Conservation (phyloP, 1,140 invertebrate species). For the Coptotermes formosanus region DNA sequence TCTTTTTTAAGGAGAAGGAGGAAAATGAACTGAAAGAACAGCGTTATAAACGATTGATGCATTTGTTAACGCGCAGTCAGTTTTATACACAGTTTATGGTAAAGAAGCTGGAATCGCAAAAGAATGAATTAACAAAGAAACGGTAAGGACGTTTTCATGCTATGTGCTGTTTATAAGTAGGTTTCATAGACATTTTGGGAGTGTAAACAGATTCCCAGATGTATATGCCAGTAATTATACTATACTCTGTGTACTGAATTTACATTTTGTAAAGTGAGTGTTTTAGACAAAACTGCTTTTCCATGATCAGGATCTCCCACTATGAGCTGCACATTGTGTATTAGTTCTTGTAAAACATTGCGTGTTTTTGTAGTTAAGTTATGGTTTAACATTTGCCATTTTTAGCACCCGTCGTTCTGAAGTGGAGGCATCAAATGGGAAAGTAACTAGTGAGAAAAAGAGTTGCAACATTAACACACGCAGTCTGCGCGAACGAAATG, state of each 20-base stretch:
- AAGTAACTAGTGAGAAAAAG: background rate
- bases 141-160: background rate
- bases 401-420: background rate
- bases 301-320: no score
- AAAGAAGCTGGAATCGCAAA: constrained; percentile 42
- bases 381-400: no score
- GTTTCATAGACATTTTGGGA: no score
- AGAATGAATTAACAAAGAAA: constrained; percentile 34
- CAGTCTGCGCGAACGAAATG: background rate
- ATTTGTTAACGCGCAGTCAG: constrained; percentile 48
- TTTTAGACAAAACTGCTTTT: no score
- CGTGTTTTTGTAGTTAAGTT: no score
- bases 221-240: no score
- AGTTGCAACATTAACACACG: no score
- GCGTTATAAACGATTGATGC: constrained; percentile 45
- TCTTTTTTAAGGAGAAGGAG: background rate
- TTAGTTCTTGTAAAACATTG: no score
- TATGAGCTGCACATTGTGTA: no score
- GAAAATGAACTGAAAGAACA: constrained; percentile 40
- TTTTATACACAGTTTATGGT: constrained; percentile 48
- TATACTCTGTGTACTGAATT: no score
- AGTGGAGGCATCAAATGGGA: background rate
- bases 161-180: background rate
- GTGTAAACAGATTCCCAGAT: no score
- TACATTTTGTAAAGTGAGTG: no score